Base-by-base conservation (phyloP, 1,140 invertebrate genomes). In the Formica exsecta region DNA sequence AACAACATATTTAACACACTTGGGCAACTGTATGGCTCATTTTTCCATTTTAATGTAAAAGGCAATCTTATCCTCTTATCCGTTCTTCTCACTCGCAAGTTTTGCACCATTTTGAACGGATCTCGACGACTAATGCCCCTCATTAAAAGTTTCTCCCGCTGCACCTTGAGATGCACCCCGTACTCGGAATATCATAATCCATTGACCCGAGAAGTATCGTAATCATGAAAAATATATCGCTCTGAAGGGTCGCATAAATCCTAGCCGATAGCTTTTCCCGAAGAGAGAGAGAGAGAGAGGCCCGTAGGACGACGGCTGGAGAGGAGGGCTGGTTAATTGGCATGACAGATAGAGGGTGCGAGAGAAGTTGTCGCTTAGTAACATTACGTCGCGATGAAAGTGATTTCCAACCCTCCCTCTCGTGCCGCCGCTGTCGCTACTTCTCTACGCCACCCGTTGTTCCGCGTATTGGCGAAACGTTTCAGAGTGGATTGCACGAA, bases 361-460 rank as follows among this genome's bases (percentile, higher is more conserved):
- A 93, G 92, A 93, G 92, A 92, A 92, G 91, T 94, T 93, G 93
- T 94, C 93, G 93, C 92, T 94, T 93, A 93, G 93, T 94, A 92
- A 93, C 93, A 94, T 94, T 93, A 93, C 93, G 93, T 91, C 89
- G 91, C 91, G 92, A 94, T 93, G 91, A 93, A 92, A 93, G 91
- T 93, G 93, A 93, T 94, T 93, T 91, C 87, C 88, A 83, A 85
- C 59, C 85, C 89, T 87, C 81, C 48, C 70, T 87, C 61, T 68
- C 76, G 57, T 75, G 57, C 54, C 13, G 62, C 83, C 36, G 44
- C 62, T 48, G 36, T 44, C 32, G 36, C 66, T 48, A 22, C 85
- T 80, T n/a, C 29, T 68, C 41, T 71, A 51, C 66, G 41, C 85
- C 68, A 65, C 68, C 74, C 68, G 74, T 61, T 86, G 79, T 62